Base-by-base conservation (phyloP, 2,888 invertebrate genomes). In the Dynastes hyllus region DNA sequence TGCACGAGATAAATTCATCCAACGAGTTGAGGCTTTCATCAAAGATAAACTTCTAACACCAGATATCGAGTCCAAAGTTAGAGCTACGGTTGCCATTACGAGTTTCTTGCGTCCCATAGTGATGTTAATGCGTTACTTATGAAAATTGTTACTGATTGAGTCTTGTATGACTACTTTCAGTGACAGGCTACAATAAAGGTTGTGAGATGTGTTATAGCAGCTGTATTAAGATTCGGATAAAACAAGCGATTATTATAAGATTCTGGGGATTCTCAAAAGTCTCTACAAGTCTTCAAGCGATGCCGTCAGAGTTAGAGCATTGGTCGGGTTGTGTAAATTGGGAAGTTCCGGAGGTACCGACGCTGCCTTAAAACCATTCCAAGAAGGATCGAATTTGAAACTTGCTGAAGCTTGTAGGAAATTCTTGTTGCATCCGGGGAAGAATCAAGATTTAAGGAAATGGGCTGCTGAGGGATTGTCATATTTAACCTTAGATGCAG, bases 381-480 rank as follows among this genome's bases (percentile, higher is more conserved):
- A 97, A 61, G 99, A 99, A 86, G 98, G 98, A 0, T 96, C 98
- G 0, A 97, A 96, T 1, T 91, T 93, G 76, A 98, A 97, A 88
- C 90, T 99, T 81, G 97, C 98, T 0, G 96, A 97, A 88, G 97
- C 98, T 0, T 99, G 99, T 88, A 92, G 97, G 82, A 94, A 95
- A 83, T 98, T 98, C 87, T 89, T 98, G 69, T 92, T 97, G 0
- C 97, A 97, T 88, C 95, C 97, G 0, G 92, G 93, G 6, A 96
- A 97, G 87, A 95, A 98, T 86, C 93, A 93, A 82, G 97, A 98
- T 86, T 94, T 98, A 87, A 92, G 97, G 69, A 95, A 96, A 86
- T 99, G 98, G 98, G 98, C 98, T 0, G 96, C 97, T 6, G 98
- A 99, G 90, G 98, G 98, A 1, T 91, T 99, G 4, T 98, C 98